These are phyloP conservation scores for Bunonema sp. DNA, from an alignment of 2,888 invertebrate species.

Conservation along the genomic window DNA sequence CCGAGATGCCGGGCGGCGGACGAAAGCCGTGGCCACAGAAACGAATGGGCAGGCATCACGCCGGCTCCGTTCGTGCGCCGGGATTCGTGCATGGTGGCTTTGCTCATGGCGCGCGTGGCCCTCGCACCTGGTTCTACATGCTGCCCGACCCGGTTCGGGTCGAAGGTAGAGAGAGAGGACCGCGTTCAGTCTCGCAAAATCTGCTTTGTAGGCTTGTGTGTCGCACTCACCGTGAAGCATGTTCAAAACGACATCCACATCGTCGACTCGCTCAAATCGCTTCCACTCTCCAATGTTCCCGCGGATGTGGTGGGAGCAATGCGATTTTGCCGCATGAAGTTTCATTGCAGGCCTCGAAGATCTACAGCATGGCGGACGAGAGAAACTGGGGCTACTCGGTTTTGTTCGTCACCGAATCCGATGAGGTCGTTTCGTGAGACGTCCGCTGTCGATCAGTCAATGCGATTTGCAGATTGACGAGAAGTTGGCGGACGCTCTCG, in stretches of 20 bases:
- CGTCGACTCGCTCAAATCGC: conserved; percentile 69
- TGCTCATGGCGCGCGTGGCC: conserved; percentile 76
- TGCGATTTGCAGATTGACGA: not conserved
- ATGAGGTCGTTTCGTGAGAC: conserved; percentile 11
- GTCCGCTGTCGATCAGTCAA: not conserved
- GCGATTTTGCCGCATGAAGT: too few species aligned
- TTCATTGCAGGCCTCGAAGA: too few species aligned
- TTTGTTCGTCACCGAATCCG: conserved; percentile 76
- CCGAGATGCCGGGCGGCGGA: conserved; percentile 71
- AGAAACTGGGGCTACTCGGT: conserved; percentile 92
- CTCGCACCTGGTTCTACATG: conserved; percentile 81
- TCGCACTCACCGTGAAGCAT: conserved; percentile 67
- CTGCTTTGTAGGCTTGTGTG: conserved; percentile 60
- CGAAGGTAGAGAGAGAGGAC: conserved; percentile 50
- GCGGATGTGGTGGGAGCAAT: too few species aligned
- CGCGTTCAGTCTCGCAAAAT: not conserved
- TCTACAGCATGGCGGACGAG: conserved; percentile 63
- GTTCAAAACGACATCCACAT: conserved; percentile 83
- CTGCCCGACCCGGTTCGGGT: conserved; percentile 64
- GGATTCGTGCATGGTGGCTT: conserved; percentile 56
- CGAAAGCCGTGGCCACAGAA: conserved; percentile 86
- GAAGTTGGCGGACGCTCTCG: conserved; percentile 61
- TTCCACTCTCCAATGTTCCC: too few species aligned
- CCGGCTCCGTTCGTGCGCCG: conserved; percentile 79
- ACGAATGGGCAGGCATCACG: conserved; percentile 72